phyloP scores from a whole-genome alignment of 37 sponge, comb jelly and placozoan species.

The Agelas oroides region DNA sequence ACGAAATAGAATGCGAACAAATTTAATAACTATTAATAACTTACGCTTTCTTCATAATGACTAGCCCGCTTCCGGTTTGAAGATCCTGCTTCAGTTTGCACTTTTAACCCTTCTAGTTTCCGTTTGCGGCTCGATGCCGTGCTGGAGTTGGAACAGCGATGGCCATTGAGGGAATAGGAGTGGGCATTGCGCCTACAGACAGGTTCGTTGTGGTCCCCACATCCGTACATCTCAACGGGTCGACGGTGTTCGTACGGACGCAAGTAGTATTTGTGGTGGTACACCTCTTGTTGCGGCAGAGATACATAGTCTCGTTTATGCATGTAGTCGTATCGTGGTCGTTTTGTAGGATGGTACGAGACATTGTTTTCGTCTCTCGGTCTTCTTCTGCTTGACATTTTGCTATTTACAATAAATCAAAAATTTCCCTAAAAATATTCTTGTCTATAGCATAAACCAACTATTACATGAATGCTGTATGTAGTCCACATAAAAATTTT shows the following conservation, averaged over 20 bases:
- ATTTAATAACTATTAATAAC: too few relatives aligned
- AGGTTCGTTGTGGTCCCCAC: too few relatives aligned
- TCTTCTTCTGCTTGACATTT: conserved; percentile 36
- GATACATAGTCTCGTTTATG: conserved; percentile 11
- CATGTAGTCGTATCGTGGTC: conserved; percentile 19
- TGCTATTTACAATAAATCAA: neutral
- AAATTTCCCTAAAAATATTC: neutral
- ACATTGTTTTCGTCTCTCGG: neutral
- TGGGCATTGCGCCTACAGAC: conserved; percentile 47
- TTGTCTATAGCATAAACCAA: neutral
- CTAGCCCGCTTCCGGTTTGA: neutral
- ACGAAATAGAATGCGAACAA: too few relatives aligned
- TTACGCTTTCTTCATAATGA: too few relatives aligned
- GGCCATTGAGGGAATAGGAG: conserved; percentile 54
- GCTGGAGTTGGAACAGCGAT: conserved; percentile 39
- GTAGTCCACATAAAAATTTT: too few relatives aligned
- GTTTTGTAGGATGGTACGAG: neutral
- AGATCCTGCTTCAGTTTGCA: neutral
- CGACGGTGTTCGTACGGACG: conserved; percentile 23
- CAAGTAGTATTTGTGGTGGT: conserved; percentile 18
- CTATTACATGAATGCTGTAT: too few relatives aligned
- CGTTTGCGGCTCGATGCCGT: conserved; percentile 20
- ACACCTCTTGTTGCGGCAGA: conserved; percentile 31
- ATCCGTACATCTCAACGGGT: neutral
- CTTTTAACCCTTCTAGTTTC: conserved; percentile 3